Evolutionary conservation across 2,113 vertebrate genomes (phyloP).

Genomic region (Galeopterus variegatus): DNA sequence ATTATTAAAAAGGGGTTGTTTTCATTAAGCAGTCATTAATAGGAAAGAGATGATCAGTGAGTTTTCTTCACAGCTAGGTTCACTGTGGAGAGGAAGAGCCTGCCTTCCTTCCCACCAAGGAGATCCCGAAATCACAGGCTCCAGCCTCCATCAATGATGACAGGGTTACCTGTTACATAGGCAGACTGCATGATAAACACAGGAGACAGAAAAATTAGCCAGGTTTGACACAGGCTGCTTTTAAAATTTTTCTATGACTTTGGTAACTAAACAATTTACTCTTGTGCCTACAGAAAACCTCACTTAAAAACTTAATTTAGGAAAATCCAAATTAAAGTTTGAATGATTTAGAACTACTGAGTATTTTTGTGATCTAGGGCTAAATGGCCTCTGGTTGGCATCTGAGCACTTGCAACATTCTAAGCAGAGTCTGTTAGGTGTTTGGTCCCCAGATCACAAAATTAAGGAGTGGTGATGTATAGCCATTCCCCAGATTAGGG

Average conservation of each 20-base stretch:
- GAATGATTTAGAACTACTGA: neutral
- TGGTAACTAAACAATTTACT: neutral
- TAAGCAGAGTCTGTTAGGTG: neutral
- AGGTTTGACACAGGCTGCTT: neutral
- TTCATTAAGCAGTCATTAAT: neutral
- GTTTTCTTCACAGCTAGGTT: neutral
- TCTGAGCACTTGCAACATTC: neutral
- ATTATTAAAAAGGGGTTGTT: neutral
- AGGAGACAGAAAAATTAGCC: conserved; percentile 23
- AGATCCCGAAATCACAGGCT: conserved; percentile 90
- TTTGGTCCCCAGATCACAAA: conserved; percentile 46
- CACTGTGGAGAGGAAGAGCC: neutral
- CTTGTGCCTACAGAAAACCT: neutral
- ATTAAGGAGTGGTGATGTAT: neutral
- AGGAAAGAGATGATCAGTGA: neutral
- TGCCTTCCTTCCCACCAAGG: neutral
- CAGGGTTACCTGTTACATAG: conserved; percentile 95
- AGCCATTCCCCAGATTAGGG: neutral
- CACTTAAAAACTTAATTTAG: neutral
- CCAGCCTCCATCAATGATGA: conserved; percentile 98
- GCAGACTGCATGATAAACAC: conserved; percentile 91
- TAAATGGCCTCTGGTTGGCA: neutral
- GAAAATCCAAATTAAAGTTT: conserved; percentile 1
- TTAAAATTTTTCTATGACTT: neutral
- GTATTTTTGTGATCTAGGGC: neutral